Evolutionary conservation across 2,888 invertebrate genomes (phyloP).

Genomic region (Drosophila maculinotata): DNA sequence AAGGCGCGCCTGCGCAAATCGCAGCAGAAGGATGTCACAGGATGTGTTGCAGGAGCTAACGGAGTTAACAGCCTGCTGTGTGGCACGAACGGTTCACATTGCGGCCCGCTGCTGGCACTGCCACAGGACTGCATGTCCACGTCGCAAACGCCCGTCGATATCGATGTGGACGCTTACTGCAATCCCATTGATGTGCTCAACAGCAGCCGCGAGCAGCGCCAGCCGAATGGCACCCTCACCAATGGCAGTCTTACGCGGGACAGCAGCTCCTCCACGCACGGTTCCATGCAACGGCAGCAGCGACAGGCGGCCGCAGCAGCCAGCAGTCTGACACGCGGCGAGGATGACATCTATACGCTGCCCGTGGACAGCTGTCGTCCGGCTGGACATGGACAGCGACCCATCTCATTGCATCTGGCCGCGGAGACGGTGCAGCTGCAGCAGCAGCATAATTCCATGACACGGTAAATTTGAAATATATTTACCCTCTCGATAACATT

Average conservation of each 20-base stretch:
- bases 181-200: constrained; percentile 86
- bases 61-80: constrained; percentile 56
- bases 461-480: constrained; percentile 59
- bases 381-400: constrained; percentile 65
- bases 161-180: constrained; percentile 85
- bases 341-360: constrained; percentile 84
- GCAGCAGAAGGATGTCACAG: constrained; percentile 82
- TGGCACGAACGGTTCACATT: constrained; percentile 71
- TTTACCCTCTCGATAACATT: neutral
- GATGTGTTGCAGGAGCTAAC: constrained; percentile 71
- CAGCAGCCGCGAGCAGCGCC: constrained; percentile 80
- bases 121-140: constrained; percentile 81
- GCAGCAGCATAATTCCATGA: constrained; percentile 80
- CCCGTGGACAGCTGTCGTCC: constrained; percentile 83
- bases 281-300: constrained; percentile 67
- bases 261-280: constrained; percentile 58
- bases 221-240: constrained; percentile 73
- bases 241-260: constrained; percentile 80
- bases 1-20: constrained; percentile 88
- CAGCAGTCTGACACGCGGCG: constrained; percentile 57
- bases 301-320: constrained; percentile 49
- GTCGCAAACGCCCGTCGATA: constrained; percentile 56
- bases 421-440: constrained; percentile 66
- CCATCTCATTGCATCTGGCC: constrained; percentile 74
- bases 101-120: constrained; percentile 82